Evolutionary conservation across 2,797 vertebrate genomes (phyloP).

Genomic region (Apogon talboti): DNA sequence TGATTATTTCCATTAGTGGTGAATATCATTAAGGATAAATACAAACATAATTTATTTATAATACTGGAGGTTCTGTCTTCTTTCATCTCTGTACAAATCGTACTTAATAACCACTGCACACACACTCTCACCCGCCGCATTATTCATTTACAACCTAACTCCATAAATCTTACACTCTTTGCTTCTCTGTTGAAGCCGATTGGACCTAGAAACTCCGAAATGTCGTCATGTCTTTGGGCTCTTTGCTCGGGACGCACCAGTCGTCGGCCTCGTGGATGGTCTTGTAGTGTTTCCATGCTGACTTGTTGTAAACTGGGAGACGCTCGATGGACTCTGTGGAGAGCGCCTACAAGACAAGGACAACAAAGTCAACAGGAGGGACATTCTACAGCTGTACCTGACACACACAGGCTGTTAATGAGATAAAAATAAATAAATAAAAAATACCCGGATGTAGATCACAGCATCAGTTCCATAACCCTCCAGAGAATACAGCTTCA

Average conservation of each 20-base stretch:
- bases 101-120: background rate
- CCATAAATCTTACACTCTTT: background rate
- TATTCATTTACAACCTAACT: constrained; percentile 11
- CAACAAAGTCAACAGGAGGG: background rate
- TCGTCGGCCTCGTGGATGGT: constrained; percentile 94
- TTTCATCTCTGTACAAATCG: constrained; percentile 26
- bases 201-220: constrained; percentile 89
- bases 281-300: constrained; percentile 97
- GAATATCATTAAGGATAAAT: background rate
- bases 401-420: background rate
- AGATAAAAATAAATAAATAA: no score
- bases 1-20: background rate
- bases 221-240: constrained; percentile 97
- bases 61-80: background rate
- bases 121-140: background rate
- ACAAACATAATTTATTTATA: background rate
- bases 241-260: constrained; percentile 97
- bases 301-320: constrained; percentile 97
- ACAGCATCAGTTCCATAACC: constrained; percentile 95
- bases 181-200: background rate
- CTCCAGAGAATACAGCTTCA: constrained; percentile 97
- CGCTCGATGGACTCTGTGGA: constrained; percentile 96
- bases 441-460: constrained; percentile 93
- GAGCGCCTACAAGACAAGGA: constrained; percentile 84
- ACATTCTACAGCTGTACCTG: background rate